Conservation (phyloP, 2,113 vertebrate genomes). For the Trichomycterus rosablanca region DNA sequence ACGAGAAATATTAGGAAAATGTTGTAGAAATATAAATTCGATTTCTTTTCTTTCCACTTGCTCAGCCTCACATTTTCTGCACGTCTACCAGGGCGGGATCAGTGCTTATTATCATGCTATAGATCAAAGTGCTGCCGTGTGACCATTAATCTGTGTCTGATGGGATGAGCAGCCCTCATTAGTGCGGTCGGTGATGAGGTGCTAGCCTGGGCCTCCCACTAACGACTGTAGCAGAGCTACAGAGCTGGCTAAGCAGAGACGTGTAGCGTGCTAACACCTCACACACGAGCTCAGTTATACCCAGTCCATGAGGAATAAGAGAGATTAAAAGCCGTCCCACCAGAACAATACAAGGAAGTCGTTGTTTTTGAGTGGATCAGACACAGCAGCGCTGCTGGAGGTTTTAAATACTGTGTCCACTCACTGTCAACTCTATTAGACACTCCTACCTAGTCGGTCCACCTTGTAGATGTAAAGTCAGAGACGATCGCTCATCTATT, state of each 20-base stretch:
- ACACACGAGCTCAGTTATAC: slow-evolving; percentile 5
- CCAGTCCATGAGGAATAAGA: slow-evolving; percentile 23
- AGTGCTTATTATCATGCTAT: slow-evolving; percentile 1
- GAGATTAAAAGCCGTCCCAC: slow-evolving; percentile 21
- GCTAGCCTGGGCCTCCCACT: slow-evolving; percentile 20
- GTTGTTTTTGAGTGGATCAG: slow-evolving; percentile 58
- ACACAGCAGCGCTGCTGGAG: too few species aligned
- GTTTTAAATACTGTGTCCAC: too few species aligned
- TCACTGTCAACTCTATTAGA: too few species aligned
- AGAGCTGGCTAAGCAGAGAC: slow-evolving; percentile 6
- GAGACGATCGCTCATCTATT: too few species aligned
- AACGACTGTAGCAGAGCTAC: slow-evolving; percentile 30
- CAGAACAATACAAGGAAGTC: slow-evolving; percentile 59
- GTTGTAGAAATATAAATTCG: neutral
- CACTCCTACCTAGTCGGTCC: too few species aligned
- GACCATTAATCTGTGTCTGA: neutral
- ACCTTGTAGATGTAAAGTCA: too few species aligned
- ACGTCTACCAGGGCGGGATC: neutral
- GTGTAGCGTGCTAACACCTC: slow-evolving; percentile 10
- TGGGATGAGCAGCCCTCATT: slow-evolving; percentile 2
- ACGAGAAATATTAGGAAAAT: too few species aligned
- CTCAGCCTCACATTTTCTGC: neutral
- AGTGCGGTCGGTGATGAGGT: slow-evolving; percentile 15
- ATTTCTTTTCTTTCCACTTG: neutral
- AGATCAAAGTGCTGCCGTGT: slow-evolving; percentile 1